phyloP scores from a whole-genome alignment of 2,888 invertebrate species.

The Ectropis crepuscularia region DNA sequence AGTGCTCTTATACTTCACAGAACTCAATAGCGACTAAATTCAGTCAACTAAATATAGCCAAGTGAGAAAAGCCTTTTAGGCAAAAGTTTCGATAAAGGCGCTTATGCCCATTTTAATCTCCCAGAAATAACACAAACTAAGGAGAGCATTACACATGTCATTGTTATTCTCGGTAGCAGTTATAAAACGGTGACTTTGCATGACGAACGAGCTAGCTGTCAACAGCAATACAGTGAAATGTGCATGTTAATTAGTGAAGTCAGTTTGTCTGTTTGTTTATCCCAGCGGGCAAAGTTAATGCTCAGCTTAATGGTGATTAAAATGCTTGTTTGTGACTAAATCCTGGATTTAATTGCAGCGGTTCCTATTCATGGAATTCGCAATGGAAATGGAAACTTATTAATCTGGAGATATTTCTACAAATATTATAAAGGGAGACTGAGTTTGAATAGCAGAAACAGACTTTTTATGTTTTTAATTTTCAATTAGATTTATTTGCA shows the following conservation, averaged over 20 bases:
- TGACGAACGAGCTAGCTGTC: conserved; percentile 27
- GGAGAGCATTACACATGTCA: not conserved
- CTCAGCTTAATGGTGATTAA: conserved; percentile 34
- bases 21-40: no score
- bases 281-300: conserved; percentile 25
- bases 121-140: no score
- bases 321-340: conserved; percentile 30
- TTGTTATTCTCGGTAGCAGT: not conserved
- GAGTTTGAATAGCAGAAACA: no score
- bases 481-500: no score
- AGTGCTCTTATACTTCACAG: no score
- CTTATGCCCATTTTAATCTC: no score
- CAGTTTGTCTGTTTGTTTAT: conserved; percentile 33
- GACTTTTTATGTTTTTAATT: no score
- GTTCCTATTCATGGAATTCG: conserved; percentile 31
- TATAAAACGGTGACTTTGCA: conserved; percentile 9
- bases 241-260: conserved; percentile 29
- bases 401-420: conserved; percentile 13
- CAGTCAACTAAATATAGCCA: no score
- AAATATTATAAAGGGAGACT: not conserved
- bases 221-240: conserved; percentile 28
- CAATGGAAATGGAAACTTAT: conserved; percentile 14
- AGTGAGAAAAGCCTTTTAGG: no score
- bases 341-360: conserved; percentile 25
- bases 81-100: no score